phyloP scores from a whole-genome alignment of 2,888 invertebrate genomes.

The Linnaemya tessellans region DNA sequence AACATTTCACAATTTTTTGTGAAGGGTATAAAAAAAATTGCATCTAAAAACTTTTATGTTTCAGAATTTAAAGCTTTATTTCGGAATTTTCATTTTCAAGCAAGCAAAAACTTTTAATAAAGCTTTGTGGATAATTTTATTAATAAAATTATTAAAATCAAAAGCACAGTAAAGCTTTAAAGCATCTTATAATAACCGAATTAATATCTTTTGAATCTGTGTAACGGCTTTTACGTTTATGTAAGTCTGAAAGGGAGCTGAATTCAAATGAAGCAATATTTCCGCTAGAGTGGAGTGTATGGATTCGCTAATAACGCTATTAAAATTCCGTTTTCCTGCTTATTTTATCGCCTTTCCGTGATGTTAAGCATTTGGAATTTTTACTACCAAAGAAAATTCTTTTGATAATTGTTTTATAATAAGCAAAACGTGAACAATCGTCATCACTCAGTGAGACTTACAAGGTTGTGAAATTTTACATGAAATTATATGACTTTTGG shows the following conservation, averaged over 20 bases:
- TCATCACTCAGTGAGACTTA: conserved; percentile 50
- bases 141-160: neutral
- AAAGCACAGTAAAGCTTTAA: neutral
- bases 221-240: neutral
- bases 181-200: neutral
- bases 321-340: conserved; percentile 6
- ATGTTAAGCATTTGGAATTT: conserved; percentile 1
- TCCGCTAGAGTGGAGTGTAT: neutral
- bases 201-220: neutral
- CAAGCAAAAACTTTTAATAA: neutral
- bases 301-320: neutral
- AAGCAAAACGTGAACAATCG: conserved; percentile 75
- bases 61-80: neutral
- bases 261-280: neutral
- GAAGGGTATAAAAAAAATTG: too few species aligned
- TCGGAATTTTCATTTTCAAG: neutral
- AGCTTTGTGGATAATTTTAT: neutral
- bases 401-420: conserved; percentile 80
- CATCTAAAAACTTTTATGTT: too few species aligned
- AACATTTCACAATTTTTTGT: too few species aligned
- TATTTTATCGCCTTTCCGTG: neutral
- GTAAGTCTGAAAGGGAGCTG: neutral
- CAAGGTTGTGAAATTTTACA: conserved; percentile 62
- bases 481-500: conserved; percentile 67
- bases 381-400: conserved; percentile 42